These are phyloP conservation scores for Leontopithecus rosalia DNA, from an alignment of 2,797 vertebrate genomes.

Conservation along the genomic window DNA sequence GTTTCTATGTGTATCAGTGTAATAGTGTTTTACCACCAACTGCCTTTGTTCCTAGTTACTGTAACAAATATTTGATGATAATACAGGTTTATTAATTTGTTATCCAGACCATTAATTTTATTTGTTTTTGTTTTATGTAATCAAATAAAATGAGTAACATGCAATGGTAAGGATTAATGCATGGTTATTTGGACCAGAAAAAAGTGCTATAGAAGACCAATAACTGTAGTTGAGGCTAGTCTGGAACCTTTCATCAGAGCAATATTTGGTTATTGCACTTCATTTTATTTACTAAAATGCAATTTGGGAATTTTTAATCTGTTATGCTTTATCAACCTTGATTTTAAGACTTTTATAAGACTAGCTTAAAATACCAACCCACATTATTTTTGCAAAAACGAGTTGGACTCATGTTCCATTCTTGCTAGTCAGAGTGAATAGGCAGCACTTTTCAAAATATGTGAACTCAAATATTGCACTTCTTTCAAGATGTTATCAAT, in stretches of 20 bases:
- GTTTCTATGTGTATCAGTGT: conserved; percentile 88
- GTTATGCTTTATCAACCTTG: conserved; percentile 75
- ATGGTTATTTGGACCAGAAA: conserved; percentile 88
- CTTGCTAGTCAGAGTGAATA: conserved; percentile 75
- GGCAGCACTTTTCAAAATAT: conserved; percentile 83
- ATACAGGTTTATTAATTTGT: conserved; percentile 83
- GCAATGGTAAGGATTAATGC: conserved; percentile 83
- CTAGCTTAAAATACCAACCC: conserved; percentile 79
- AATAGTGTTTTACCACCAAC: conserved; percentile 87
- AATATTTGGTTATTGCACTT: conserved; percentile 87
- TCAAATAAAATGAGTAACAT: conserved; percentile 82
- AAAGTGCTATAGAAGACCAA: conserved; percentile 96
- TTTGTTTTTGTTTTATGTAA: conserved; percentile 81
- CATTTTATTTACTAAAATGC: conserved; percentile 82
- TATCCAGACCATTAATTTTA: conserved; percentile 83
- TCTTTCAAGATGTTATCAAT: conserved; percentile 89
- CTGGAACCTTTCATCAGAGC: conserved; percentile 87
- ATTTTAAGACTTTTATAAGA: conserved; percentile 77
- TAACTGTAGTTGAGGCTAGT: conserved; percentile 89
- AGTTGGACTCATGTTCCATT: conserved; percentile 71
- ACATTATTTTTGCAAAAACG: conserved; percentile 71
- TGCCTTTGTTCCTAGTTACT: conserved; percentile 91
- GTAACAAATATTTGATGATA: conserved; percentile 82
- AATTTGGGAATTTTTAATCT: conserved; percentile 82
- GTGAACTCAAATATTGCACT: conserved; percentile 85